Conservation (phyloP, 2,888 invertebrate genomes). For the Apoda limacodes region DNA sequence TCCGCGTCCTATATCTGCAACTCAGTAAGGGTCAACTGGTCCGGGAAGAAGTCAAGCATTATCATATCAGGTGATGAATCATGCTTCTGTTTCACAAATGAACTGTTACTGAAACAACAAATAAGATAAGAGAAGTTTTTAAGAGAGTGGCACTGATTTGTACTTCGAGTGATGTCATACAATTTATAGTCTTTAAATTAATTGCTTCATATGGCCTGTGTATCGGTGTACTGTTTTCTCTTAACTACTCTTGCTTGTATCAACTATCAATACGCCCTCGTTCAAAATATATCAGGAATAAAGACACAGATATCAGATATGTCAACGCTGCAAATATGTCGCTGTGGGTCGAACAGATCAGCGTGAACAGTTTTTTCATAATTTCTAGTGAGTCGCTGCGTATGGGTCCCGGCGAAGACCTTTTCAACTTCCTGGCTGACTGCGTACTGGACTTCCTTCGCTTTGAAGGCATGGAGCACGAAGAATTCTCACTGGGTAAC, state of each 20-base stretch:
- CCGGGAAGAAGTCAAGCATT: conserved; percentile 73
- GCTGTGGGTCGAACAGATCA: background rate
- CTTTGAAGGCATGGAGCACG: conserved; percentile 67
- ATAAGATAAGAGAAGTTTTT: too few relatives aligned
- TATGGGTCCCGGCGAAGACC: conserved; percentile 70
- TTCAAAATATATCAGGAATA: background rate
- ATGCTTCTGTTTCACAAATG: too few relatives aligned
- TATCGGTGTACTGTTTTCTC: too few relatives aligned
- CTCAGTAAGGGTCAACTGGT: conserved; percentile 66
- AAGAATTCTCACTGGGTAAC: conserved; percentile 75
- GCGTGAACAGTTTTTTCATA: background rate
- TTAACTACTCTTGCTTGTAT: too few relatives aligned
- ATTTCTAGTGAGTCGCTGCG: conserved; percentile 63
- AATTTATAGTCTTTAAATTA: too few relatives aligned
- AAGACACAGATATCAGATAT: background rate
- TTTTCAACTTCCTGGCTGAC: conserved; percentile 82
- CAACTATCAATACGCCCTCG: too few relatives aligned
- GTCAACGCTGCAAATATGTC: background rate
- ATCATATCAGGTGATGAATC: conserved; percentile 71
- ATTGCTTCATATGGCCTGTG: too few relatives aligned
- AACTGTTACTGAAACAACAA: too few relatives aligned
- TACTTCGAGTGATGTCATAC: too few relatives aligned
- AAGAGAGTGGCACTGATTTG: too few relatives aligned
- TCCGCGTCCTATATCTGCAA: conserved; percentile 77
- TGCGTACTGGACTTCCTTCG: conserved; percentile 79